Conservation (phyloP, 2,888 invertebrate species). For the Nemapogon koenigi region DNA sequence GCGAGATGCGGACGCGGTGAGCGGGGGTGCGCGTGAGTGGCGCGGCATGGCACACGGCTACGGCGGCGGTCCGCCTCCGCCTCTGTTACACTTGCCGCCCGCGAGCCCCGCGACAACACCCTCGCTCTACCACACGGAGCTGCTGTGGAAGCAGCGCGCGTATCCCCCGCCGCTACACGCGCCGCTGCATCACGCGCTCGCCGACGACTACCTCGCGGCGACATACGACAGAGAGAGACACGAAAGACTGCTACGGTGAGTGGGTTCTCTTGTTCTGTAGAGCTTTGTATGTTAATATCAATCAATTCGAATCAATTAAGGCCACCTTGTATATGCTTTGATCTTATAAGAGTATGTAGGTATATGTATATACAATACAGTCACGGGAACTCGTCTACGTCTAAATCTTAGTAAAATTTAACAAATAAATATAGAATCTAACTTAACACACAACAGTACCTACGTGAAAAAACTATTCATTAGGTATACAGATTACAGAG, state of each 20-base stretch:
- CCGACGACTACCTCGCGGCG: conserved; percentile 57
- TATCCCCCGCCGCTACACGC: conserved; percentile 62
- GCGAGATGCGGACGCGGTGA: conserved; percentile 66
- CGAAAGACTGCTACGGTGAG: conserved; percentile 72
- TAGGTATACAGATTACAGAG: too few relatives aligned
- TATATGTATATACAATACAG: too few relatives aligned
- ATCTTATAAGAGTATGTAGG: too few relatives aligned
- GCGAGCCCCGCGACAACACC: conserved; percentile 44
- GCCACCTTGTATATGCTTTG: too few relatives aligned
- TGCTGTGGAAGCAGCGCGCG: conserved; percentile 68
- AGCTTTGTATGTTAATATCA: too few relatives aligned
- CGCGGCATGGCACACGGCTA: conserved; percentile 75
- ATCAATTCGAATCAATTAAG: too few relatives aligned
- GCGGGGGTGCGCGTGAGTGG: conserved; percentile 77
- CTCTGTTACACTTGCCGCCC: conserved; percentile 50
- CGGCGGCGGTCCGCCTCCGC: conserved; percentile 71
- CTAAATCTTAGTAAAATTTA: too few relatives aligned
- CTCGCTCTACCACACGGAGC: conserved; percentile 59
- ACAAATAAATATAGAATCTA: too few relatives aligned
- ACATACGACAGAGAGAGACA: conserved; percentile 70
- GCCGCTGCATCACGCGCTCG: conserved; percentile 55
- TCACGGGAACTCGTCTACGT: too few relatives aligned
- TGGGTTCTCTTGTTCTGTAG: conserved; percentile 14
- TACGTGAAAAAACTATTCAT: too few relatives aligned
- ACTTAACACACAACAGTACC: too few relatives aligned